Conservation (phyloP, 2,888 invertebrate species). For the Pandemis cinnamomeana region DNA sequence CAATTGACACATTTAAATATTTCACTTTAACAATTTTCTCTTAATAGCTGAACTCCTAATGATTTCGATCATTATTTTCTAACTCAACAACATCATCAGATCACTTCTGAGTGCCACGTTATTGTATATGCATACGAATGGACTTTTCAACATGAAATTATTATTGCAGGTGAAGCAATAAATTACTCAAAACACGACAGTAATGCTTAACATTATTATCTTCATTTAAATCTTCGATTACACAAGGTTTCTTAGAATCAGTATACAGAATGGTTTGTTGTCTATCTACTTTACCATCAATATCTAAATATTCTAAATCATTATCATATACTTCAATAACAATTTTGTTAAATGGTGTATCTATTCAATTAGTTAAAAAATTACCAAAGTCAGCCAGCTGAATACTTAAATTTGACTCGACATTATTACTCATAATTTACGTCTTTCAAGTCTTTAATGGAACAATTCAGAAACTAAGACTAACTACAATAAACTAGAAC, state of each 20-base stretch:
- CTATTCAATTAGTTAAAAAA: too few relatives aligned
- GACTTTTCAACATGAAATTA: neutral
- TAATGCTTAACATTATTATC: neutral
- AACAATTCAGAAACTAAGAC: conserved; percentile 8
- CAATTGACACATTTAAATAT: conserved; percentile 22
- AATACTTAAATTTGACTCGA: too few relatives aligned
- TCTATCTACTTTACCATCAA: too few relatives aligned
- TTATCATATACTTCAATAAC: too few relatives aligned
- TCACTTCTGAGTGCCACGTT: neutral
- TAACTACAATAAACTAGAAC: conserved; percentile 34
- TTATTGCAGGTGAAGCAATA: neutral
- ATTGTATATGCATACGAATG: conserved; percentile 20
- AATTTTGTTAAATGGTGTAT: too few relatives aligned
- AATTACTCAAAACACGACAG: conserved; percentile 10
- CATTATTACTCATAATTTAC: too few relatives aligned
- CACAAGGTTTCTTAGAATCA: too few relatives aligned
- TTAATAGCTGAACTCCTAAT: conserved; percentile 23
- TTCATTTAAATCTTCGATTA: neutral
- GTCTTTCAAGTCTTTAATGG: too few relatives aligned
- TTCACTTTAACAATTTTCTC: conserved; percentile 22
- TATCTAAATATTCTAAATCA: too few relatives aligned
- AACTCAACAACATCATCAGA: conserved; percentile 12
- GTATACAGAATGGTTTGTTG: too few relatives aligned
- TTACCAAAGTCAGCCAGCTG: too few relatives aligned
- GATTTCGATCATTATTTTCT: conserved; percentile 21